Evolutionary conservation across 2,888 invertebrate genomes (phyloP), one percentile per base, ranked within the genome.

Genomic region (Protonemura montana): DNA sequence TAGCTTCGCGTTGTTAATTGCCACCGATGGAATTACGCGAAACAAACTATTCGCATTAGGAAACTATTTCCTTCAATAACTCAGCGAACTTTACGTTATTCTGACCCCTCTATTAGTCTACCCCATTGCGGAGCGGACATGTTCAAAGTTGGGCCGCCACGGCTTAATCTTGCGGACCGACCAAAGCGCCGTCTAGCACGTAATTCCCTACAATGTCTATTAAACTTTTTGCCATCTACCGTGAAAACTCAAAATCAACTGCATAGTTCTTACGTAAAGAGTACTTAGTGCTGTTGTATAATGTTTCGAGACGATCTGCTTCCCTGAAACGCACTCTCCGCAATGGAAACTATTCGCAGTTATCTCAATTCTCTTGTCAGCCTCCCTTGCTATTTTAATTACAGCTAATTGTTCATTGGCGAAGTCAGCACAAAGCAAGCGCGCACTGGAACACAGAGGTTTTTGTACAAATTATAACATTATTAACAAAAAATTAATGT

Each of bases 11-110:
- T 59, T 59, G 59, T 59, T 59, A 59, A 59, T 59, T 59, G 59
- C 59, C 21, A 59, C 1, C 59, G 59, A 13, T 59, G 59, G 59
- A 7, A 21, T 35, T 21, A 59, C 59, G 21, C 59, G 21, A 59
- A 59, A 21, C 59, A 59, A 35, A 59, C 59, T 59, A 59, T 59
- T 59, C 59, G 59, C 59, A 59, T 59, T 59, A 59, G 59, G 16
- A 59, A 59, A 59, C 59, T 59, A 59, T 59, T 59, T 59, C 59
- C 59, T 59, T 59, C 59, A 59, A 59, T 59, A 59, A 59, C 59
- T 59, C 59, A 59, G 59, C 59, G 5, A 59, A 59, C 59, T 59
- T 21, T 59, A 21, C 59, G 59, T 59, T 35, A 35, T 35, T 59
- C 59, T 59, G 59, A 59, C 59, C 59, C 59, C 21, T 59, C 59